A percentile compares a stretch with the other conserved stretches of the same genome.
Evolutionary conservation across 2,888 invertebrate genomes (phyloP).

Genomic region (Lysandra coridon): DNA sequence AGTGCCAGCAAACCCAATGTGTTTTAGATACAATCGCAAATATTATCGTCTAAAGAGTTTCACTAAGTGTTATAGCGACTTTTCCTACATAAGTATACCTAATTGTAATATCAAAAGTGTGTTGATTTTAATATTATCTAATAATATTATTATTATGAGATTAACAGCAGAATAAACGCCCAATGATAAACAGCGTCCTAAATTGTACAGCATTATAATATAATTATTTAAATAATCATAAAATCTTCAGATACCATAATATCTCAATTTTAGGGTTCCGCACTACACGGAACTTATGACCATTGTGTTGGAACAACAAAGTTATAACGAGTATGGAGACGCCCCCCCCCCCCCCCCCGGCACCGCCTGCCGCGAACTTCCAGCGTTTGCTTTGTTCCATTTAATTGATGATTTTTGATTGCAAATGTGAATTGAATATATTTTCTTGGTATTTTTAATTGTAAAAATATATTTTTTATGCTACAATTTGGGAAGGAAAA

Average conservation of each 20-base stretch:
- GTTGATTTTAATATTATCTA: too few relatives aligned
- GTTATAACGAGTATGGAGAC: neutral
- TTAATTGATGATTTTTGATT: neutral
- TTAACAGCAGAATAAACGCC: too few relatives aligned
- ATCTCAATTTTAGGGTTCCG: neutral
- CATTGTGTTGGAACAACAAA: neutral
- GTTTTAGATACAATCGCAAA: too few relatives aligned
- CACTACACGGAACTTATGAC: neutral
- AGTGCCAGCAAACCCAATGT: too few relatives aligned
- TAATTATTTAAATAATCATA: neutral
- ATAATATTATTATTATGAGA: too few relatives aligned
- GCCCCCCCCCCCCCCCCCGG: neutral
- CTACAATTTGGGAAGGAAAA: too few relatives aligned
- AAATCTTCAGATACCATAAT: neutral
- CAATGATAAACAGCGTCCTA: too few relatives aligned
- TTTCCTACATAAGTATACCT: too few relatives aligned
- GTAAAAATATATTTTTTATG: too few relatives aligned
- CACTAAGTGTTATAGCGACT: too few relatives aligned
- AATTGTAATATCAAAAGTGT: too few relatives aligned
- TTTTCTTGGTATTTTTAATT: neutral
- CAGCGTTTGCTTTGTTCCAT: neutral
- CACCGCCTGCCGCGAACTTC: neutral
- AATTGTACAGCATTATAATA: neutral
- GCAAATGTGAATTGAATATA: neutral
- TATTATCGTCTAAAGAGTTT: too few relatives aligned